Base-by-base conservation (phyloP, 2,113 vertebrate genomes). In the Gallinago jamesoni region DNA sequence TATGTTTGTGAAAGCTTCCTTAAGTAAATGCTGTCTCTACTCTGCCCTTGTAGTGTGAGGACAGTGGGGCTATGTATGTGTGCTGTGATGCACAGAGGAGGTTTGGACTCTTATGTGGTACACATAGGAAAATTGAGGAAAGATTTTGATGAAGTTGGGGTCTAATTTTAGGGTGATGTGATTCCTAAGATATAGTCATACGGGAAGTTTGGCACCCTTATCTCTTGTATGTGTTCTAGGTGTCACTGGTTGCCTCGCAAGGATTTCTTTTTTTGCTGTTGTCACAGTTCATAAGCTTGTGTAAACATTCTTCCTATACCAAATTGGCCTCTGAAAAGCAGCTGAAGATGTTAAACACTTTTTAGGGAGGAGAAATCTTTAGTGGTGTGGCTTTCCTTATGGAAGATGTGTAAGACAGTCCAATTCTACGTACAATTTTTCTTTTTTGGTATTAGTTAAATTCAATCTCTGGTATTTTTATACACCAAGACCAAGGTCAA, bases 1-100 rank as follows among this genome's bases (percentile, higher is more conserved):
- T 31, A 13, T 20, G 18, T 6, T 60, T 33, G 53, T 53, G 27
- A 30, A 37, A 66, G 2, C 8, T 11, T n/a, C 13, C 18, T 4
- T 41, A 12, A 17, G 19, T n/a, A 22, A 48, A 3, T 15, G 5
- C 3, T 2, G 8, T 8, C 1, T 50, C 16, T 50, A 15, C 12
- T 55, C 12, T 39, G 3, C 4, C 5, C 5, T 24, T 9, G 12
- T 2, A 7, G 37, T 60, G 19, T 69, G 57, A 60, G 39, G 22
- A 7, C 0, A 0, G 7, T 24, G 7, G 18, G 27, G 30, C 12
- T 45, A 0, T 5, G 6, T 0, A 0, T 0, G 0, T 0, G 2
- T 33, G 19, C 30, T 1, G 1, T 6, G 31, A 9, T 1, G 17
- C 3, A 19, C 12, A 18, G 41, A 28, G 12, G 24, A 43, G 19